These are phyloP conservation scores for Psilopsiagon aymara DNA, from an alignment of 2,113 vertebrate genomes.

Conservation along the genomic window DNA sequence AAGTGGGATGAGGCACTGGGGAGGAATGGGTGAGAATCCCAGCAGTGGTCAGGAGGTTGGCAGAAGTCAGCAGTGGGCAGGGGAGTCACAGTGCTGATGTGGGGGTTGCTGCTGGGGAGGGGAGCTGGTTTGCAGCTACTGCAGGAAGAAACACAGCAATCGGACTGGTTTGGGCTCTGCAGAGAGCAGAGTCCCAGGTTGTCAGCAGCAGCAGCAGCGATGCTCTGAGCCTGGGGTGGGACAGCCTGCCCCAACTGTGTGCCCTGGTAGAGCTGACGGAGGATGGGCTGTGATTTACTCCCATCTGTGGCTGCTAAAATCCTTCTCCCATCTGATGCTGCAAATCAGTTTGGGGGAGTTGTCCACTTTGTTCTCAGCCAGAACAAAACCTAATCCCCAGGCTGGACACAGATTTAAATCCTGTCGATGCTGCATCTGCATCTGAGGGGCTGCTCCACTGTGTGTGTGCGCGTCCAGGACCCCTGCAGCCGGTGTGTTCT, in stretches of 20 bases:
- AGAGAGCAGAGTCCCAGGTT: accelerated
- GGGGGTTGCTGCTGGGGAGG: neutral
- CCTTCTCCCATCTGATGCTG: neutral
- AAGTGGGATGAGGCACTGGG: neutral
- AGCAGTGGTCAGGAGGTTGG: neutral
- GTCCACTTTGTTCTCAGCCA: conserved; percentile 25
- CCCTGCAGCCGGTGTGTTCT: neutral
- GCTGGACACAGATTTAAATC: conserved; percentile 15
- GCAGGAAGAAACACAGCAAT: accelerated
- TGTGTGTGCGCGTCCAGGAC: accelerated
- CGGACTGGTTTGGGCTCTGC: neutral
- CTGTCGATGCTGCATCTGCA: neutral
- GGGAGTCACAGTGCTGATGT: neutral
- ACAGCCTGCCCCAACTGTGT: neutral
- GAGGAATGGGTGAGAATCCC: neutral
- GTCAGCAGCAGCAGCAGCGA: neutral
- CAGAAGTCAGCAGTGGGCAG: neutral
- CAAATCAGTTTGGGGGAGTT: neutral
- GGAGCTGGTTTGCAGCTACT: neutral
- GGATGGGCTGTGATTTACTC: neutral
- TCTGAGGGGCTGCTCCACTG: neutral
- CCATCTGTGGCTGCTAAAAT: neutral
- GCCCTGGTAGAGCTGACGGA: neutral
- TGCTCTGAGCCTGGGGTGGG: neutral
- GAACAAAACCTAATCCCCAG: conserved; percentile 31